Conservation (phyloP, 2,888 invertebrate genomes). For the Nebria brevicollis region DNA sequence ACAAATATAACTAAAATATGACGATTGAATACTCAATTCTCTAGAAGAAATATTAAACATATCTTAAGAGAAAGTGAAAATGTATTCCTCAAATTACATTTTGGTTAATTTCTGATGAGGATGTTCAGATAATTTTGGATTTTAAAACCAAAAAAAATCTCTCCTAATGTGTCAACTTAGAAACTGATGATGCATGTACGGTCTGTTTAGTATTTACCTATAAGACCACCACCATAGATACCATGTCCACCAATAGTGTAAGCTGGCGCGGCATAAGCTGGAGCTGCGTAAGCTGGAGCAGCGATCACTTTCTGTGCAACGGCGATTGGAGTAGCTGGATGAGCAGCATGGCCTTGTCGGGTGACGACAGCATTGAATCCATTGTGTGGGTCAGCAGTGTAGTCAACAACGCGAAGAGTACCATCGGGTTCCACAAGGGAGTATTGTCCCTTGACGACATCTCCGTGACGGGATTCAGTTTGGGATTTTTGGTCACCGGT, state of each 20-base stretch:
- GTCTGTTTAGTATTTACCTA: not conserved
- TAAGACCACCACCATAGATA: not conserved
- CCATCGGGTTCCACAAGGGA: slow-evolving; percentile 69
- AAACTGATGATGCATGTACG: not conserved
- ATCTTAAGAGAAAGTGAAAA: not conserved
- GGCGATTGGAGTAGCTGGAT: slow-evolving; percentile 61
- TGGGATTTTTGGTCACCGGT: slow-evolving; percentile 70
- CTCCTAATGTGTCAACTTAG: slow-evolving; percentile 11
- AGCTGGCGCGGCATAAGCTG: slow-evolving; percentile 45
- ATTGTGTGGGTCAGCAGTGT: slow-evolving; percentile 68
- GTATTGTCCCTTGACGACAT: slow-evolving; percentile 68
- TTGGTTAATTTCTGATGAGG: not conserved
- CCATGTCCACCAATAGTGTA: slow-evolving; percentile 48
- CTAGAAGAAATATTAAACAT: not conserved
- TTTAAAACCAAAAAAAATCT: not conserved
- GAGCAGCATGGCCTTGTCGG: slow-evolving; percentile 68
- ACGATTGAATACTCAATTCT: not conserved
- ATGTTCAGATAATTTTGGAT: not conserved
- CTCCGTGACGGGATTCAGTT: slow-evolving; percentile 67
- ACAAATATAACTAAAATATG: not conserved
- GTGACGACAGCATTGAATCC: slow-evolving; percentile 64
- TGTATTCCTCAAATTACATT: not conserved
- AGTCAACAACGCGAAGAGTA: slow-evolving; percentile 67
- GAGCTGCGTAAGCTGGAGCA: slow-evolving; percentile 52
- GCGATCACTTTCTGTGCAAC: slow-evolving; percentile 55